These are phyloP conservation scores for Brachionus paranguensis DNA, from an alignment of 1,140 invertebrate species.

Conservation along the genomic window DNA sequence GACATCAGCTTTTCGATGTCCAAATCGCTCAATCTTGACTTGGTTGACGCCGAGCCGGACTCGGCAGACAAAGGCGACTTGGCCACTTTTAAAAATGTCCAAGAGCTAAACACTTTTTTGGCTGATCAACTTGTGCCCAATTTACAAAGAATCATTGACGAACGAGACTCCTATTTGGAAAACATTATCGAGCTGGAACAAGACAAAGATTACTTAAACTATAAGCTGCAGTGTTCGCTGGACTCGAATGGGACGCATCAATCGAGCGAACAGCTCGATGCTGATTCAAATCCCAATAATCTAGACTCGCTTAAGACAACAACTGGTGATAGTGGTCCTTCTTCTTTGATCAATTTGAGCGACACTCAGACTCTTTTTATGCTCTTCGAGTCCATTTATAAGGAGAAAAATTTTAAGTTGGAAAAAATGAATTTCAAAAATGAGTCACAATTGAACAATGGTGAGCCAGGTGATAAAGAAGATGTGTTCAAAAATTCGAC, in stretches of 20 bases:
- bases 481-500: background rate
- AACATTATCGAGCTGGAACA: conserved; percentile 33
- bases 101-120: conserved; percentile 10
- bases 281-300: background rate
- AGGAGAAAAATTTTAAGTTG: background rate
- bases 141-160: conserved; percentile 9
- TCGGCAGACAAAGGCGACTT: background rate
- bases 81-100: background rate
- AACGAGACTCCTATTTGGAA: conserved; percentile 31
- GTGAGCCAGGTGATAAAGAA: background rate
- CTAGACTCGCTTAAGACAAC: background rate
- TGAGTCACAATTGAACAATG: background rate
- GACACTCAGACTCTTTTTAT: conserved; percentile 1
- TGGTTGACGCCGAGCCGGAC: background rate
- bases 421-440: background rate
- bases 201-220: conserved; percentile 35
- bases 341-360: conserved; percentile 2
- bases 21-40: background rate
- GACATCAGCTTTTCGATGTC: conserved; percentile 22
- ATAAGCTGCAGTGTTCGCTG: background rate
- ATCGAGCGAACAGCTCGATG: background rate
- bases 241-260: background rate
- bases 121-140: background rate
- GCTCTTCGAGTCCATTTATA: conserved; percentile 24
- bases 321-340: background rate